Evolutionary conservation across 2,888 invertebrate species (phyloP).

Genomic region (Nasonovia ribisnigri): DNA sequence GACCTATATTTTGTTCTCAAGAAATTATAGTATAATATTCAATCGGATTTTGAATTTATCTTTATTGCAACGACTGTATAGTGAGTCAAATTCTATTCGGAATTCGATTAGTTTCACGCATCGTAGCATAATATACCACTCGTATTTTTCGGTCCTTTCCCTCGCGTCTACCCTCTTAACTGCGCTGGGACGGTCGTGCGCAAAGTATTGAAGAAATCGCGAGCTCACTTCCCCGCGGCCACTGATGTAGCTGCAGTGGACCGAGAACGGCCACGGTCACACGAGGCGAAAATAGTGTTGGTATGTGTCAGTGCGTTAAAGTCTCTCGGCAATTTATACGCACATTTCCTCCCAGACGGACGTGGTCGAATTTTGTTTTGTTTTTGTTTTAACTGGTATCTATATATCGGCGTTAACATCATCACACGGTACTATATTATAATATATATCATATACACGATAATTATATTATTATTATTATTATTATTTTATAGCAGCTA

Average conservation of each 20-base stretch:
- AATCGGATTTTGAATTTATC: not conserved
- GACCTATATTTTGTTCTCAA: not conserved
- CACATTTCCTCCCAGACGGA: not conserved
- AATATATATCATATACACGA: not conserved
- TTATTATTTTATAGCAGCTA: not conserved
- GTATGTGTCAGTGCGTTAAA: constrained; percentile 11
- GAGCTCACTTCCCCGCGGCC: not conserved
- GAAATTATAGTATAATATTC: not conserved
- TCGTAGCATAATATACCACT: not conserved
- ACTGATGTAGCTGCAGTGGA: not conserved
- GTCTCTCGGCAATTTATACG: not conserved
- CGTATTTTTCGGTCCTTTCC: not conserved
- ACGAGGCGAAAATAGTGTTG: not conserved
- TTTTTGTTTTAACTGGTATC: not conserved
- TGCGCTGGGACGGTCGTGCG: not conserved
- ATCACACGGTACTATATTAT: not conserved
- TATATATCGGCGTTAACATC: not conserved
- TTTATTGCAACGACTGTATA: too few species aligned
- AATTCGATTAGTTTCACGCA: constrained; percentile 1
- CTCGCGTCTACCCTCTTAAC: not conserved
- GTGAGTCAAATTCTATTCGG: not conserved
- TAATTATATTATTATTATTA: constrained; percentile 8
- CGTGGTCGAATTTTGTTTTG: not conserved
- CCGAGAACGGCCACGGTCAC: not conserved
- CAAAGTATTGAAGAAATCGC: not conserved